Percentiles rank a stretch among this genome's conserved stretches.
phyloP scores from a whole-genome alignment of 1,140 invertebrate species.

The Gryon sp. region DNA sequence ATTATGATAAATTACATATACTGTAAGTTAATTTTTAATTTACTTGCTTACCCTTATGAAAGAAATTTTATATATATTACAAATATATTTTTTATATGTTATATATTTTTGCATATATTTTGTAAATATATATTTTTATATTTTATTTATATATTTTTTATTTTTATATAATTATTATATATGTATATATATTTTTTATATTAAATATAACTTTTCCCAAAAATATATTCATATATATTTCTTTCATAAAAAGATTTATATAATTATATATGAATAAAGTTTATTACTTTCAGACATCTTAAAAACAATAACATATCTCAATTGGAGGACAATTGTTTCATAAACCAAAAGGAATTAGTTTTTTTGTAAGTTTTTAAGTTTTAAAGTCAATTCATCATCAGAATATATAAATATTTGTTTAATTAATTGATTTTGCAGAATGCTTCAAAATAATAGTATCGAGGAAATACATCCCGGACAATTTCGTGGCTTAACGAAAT shows the following conservation, averaged over 20 bases:
- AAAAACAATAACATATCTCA: conserved; percentile 63
- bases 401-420: conserved; percentile 1
- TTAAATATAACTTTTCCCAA: no score
- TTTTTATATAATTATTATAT: no score
- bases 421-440: conserved; percentile 69
- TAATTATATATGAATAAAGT: no score
- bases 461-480: conserved; percentile 71
- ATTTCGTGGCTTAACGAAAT: conserved; percentile 72
- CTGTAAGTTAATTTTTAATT: conserved; percentile 67
- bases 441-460: conserved; percentile 78
- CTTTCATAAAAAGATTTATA: no score
- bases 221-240: no score
- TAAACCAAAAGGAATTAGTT: conserved; percentile 61
- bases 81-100: no score
- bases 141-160: background rate
- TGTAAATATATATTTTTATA: background rate
- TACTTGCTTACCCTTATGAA: no score
- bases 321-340: conserved; percentile 65
- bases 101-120: no score
- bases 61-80: no score
- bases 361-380: conserved; percentile 72
- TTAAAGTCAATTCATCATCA: no score
- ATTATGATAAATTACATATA: conserved; percentile 62
- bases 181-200: conserved; percentile 16
- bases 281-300: conserved; percentile 66